Base-by-base conservation (phyloP, 2,888 invertebrate species). In the Anthophora plumipes region DNA sequence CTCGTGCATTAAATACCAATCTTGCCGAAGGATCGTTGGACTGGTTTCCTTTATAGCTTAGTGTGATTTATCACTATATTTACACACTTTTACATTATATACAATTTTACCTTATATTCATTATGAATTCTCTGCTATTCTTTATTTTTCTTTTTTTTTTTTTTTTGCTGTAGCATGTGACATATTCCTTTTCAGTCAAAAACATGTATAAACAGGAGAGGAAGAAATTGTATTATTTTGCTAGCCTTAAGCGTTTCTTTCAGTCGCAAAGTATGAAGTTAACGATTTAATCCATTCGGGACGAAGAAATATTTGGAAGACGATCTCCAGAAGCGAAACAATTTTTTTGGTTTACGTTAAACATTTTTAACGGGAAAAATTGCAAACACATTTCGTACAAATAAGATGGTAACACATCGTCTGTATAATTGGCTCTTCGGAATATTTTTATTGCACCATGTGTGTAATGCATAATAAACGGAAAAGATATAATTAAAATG, bases 71-170 rank as follows among this genome's bases (percentile, higher is more conserved):
- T 22, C 57, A 52, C 3, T 46, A 48, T n/a, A 41, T n/a, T 46
- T 46, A n/a, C 41, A 46, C 12, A 59, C 54, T 52, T 60, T 43
- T 37, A 31, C 31, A 31, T 31, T 31, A 31, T 3, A 31, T 31
- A 31, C 31, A 31, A 31, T 31, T 31, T 31, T 31, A 31, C 31
- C 31, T 31, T 31, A 31, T 31, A 31, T 31, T 17, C n/a, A 0
- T 60, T 59, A 39, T 31, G 43, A 37, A 60, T 74, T 60, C 12
- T 50, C 6, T 41, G 50, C n/a, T 59, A 59, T 22, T n/a, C n/a
- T n/a, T n/a, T n/a, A n/a, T n/a, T n/a, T n/a, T n/a, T n/a, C n/a
- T n/a, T n/a, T n/a, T n/a, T n/a, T n/a, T n/a, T n/a, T n/a, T n/a
- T 31, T 31, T 72, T 72, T 20, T 37, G 20, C 25, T 37, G 17